A percentile compares a stretch with the other conserved stretches of the same genome.
Evolutionary conservation across 92 coral and sea anemone genomes (phyloP).

Genomic region (Palythoa caribaeorum): DNA sequence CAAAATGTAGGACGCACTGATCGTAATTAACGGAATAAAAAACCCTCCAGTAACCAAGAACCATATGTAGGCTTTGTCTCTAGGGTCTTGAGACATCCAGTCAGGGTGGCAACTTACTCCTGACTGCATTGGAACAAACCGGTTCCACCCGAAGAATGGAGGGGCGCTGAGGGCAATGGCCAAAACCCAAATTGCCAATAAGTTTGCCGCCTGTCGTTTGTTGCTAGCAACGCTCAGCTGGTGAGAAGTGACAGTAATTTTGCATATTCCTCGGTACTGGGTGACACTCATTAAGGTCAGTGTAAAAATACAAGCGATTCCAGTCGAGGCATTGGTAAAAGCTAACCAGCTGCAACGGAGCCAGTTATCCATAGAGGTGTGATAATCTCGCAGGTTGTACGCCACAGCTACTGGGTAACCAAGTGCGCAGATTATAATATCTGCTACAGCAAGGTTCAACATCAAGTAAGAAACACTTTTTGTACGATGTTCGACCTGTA

Average conservation of each 20-base stretch:
- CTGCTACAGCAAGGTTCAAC: conserved; percentile 67
- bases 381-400: conserved; percentile 33
- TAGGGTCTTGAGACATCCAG: conserved; percentile 42
- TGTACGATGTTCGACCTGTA: conserved; percentile 51
- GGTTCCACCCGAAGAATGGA: conserved; percentile 66
- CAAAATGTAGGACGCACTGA: conserved; percentile 29
- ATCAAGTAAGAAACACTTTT: conserved; percentile 46
- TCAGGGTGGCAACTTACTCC: conserved; percentile 8
- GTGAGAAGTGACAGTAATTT: conserved; percentile 3
- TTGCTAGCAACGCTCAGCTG: background rate
- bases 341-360: conserved; percentile 51
- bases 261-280: conserved; percentile 33
- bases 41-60: conserved; percentile 54
- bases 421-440: conserved; percentile 42
- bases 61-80: conserved; percentile 25
- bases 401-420: conserved; percentile 57
- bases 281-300: conserved; percentile 51
- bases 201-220: background rate
- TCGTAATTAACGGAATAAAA: conserved; percentile 42
- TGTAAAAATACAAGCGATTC: conserved; percentile 58
- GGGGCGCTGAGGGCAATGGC: conserved; percentile 14
- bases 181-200: background rate
- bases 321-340: conserved; percentile 58
- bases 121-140: conserved; percentile 52
- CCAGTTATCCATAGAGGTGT: background rate